Evolutionary conservation across 2,113 vertebrate genomes (phyloP).

Genomic region (Dasyornis broadbenti): DNA sequence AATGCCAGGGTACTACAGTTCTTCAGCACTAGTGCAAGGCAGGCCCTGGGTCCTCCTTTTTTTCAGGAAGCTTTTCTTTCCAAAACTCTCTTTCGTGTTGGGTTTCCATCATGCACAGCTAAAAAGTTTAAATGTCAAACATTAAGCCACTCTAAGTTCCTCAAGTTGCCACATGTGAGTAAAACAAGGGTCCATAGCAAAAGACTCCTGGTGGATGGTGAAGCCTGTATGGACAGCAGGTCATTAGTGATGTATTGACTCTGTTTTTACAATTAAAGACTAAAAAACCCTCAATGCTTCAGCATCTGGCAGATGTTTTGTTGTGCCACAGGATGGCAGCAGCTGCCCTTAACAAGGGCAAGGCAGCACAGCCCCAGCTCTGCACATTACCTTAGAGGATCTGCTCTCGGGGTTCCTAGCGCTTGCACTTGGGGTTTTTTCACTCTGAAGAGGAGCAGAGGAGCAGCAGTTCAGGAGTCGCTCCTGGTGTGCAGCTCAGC

Average conservation of each 20-base stretch:
- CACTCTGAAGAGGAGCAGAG: neutral
- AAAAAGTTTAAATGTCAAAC: neutral
- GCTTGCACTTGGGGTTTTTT: neutral
- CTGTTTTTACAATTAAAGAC: neutral
- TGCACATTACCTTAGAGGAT: rapidly evolving
- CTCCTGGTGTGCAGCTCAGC: neutral
- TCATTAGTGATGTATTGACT: rapidly evolving
- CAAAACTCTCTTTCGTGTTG: neutral
- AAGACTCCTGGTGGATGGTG: rapidly evolving
- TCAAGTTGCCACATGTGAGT: neutral
- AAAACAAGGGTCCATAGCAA: rapidly evolving
- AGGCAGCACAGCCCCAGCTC: neutral
- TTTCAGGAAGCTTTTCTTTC: neutral
- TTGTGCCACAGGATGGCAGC: constrained; percentile 44
- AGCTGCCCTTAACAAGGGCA: neutral
- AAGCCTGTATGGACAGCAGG: neutral
- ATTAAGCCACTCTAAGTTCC: rapidly evolving
- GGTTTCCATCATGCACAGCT: rapidly evolving
- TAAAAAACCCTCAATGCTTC: rapidly evolving
- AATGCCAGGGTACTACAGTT: neutral
- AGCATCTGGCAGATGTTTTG: neutral
- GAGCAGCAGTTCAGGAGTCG: neutral
- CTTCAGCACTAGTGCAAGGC: neutral
- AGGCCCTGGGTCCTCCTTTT: neutral
- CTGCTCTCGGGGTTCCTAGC: neutral